A percentile compares a stretch with the other conserved stretches of the same genome.
These are phyloP conservation scores for Lamprotornis superbus DNA, from an alignment of 2,113 vertebrate genomes.

Conservation along the genomic window DNA sequence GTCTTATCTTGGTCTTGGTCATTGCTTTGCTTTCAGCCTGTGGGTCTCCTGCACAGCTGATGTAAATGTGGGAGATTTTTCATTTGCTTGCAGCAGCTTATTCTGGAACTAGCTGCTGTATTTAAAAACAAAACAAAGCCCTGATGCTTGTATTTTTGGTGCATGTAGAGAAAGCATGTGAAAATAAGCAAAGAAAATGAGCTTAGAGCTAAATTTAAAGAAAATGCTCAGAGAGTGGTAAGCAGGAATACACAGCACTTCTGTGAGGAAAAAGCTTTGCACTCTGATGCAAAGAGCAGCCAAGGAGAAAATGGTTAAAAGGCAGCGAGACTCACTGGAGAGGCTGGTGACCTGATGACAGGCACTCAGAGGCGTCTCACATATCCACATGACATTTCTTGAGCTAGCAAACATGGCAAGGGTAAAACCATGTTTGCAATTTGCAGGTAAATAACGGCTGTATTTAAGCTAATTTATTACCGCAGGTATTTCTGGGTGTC, in stretches of 20 bases:
- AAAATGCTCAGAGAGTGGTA: background rate
- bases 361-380: background rate
- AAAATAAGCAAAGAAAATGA: constrained; percentile 19
- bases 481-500: background rate
- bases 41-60: background rate
- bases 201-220: constrained; percentile 19
- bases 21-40: background rate
- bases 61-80: background rate
- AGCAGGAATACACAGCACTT: background rate
- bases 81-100: background rate
- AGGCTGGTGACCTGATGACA: background rate
- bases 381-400: background rate
- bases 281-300: background rate
- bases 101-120: background rate
- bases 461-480: background rate
- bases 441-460: background rate
- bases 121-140: constrained; percentile 34
- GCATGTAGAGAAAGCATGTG: background rate
- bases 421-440: background rate
- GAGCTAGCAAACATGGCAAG: background rate
- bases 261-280: background rate
- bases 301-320: constrained; percentile 47
- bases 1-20: background rate
- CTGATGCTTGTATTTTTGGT: constrained; percentile 4
- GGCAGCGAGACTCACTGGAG: background rate